Conservation (phyloP, 2,797 vertebrate species). For the Pelodytes ibericus region DNA sequence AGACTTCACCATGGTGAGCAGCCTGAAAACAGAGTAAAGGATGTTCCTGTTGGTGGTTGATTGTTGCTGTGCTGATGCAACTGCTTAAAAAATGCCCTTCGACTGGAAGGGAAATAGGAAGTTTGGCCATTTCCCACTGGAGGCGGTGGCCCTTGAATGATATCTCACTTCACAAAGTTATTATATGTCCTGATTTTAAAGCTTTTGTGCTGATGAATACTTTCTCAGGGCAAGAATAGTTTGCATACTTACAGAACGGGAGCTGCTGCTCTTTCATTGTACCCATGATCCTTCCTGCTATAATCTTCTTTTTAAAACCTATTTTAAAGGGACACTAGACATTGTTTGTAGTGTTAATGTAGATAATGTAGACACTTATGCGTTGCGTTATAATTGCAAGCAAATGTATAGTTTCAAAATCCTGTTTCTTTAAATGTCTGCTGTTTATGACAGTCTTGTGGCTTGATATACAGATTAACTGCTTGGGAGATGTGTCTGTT, state of each 20-base stretch:
- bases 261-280: slow-evolving; percentile 6
- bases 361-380: too few relatives aligned
- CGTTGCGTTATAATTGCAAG: too few relatives aligned
- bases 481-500: too few relatives aligned
- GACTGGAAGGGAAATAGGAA: slow-evolving; percentile 43
- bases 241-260: background rate
- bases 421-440: too few relatives aligned
- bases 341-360: too few relatives aligned
- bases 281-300: background rate
- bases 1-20: background rate
- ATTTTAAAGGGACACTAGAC: too few relatives aligned
- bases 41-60: slow-evolving; percentile 42
- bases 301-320: too few relatives aligned
- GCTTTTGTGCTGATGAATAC: background rate
- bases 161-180: slow-evolving; percentile 1
- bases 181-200: slow-evolving; percentile 30
- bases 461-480: too few relatives aligned
- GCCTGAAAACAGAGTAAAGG: slow-evolving; percentile 29
- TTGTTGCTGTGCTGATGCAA: slow-evolving; percentile 32
- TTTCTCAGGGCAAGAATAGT: background rate
- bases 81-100: slow-evolving; percentile 34
- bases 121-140: slow-evolving; percentile 30
- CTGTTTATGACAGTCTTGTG: too few relatives aligned
- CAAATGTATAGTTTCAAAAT: too few relatives aligned
- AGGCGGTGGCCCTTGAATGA: slow-evolving; percentile 22